phyloP scores from a whole-genome alignment of 2,797 vertebrate species.

The Somateria mollissima region DNA sequence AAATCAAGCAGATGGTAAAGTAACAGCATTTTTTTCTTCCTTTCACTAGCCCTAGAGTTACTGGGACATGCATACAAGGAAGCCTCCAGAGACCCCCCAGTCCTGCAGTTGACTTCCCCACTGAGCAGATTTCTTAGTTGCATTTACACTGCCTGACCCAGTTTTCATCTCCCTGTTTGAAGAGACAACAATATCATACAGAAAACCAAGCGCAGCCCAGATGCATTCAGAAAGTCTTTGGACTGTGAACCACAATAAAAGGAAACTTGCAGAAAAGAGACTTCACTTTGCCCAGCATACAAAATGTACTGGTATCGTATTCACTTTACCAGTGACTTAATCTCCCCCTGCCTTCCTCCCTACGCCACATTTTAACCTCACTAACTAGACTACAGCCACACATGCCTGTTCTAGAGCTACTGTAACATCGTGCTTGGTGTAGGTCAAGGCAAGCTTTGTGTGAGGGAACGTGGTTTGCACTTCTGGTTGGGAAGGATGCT shows the following conservation, averaged over 20 bases:
- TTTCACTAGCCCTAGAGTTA: background rate
- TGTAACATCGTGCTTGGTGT: background rate
- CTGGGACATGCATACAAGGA: background rate
- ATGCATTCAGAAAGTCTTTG: background rate
- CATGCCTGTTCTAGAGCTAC: background rate
- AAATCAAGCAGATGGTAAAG: background rate
- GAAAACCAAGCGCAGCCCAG: background rate
- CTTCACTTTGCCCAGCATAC: background rate
- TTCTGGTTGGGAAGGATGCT: background rate
- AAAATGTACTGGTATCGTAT: background rate
- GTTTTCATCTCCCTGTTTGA: constrained; percentile 9
- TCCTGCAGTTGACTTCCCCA: background rate
- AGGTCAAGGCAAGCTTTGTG: background rate
- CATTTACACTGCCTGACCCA: constrained; percentile 41
- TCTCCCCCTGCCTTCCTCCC: background rate
- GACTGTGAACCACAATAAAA: background rate
- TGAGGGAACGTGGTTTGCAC: background rate
- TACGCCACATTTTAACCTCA: background rate
- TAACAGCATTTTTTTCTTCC: background rate
- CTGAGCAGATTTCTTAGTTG: constrained; percentile 1
- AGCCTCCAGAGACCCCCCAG: background rate
- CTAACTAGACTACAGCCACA: background rate
- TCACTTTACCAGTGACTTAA: background rate
- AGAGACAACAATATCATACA: background rate
- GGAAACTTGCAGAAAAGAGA: background rate